Evolutionary conservation across 2,797 vertebrate genomes (phyloP).

Genomic region (Urophycis tenuis): DNA sequence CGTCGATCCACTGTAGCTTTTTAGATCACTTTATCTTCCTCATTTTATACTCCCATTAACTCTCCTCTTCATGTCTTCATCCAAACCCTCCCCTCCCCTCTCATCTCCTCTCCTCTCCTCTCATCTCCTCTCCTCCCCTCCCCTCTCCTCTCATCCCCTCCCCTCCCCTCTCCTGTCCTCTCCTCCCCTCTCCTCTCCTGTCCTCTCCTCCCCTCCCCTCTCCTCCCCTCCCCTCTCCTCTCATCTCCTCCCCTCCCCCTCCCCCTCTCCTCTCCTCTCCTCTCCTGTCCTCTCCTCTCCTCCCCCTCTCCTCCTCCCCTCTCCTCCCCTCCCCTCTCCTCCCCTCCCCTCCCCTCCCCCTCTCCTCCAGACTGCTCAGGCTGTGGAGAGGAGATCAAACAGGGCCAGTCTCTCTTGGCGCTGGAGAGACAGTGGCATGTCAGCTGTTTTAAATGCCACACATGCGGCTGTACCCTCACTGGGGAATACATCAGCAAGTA

Average conservation of each 20-base stretch:
- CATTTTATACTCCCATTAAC: not conserved
- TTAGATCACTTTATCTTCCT: not conserved
- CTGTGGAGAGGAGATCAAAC: conserved; percentile 91
- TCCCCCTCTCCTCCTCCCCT: not conserved
- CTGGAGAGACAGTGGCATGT: conserved; percentile 96
- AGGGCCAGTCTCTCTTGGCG: conserved; percentile 90
- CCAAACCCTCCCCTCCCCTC: not conserved
- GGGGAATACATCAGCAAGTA: conserved; percentile 99
- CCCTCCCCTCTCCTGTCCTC: not conserved
- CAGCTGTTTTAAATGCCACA: conserved; percentile 93
- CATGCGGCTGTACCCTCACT: conserved; percentile 82
- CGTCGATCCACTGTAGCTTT: not conserved
- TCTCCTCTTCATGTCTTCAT: not conserved
- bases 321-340: not conserved
- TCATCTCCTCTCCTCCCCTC: not conserved
- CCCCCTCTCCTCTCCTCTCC: conserved; percentile 2
- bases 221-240: not conserved
- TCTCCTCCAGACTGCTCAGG: conserved; percentile 80
- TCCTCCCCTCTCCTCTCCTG: not conserved
- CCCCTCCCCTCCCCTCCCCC: not conserved
- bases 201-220: not conserved
- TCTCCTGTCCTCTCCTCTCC: not conserved
- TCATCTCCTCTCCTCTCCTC: not conserved
- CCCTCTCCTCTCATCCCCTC: not conserved
- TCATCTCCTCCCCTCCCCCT: not conserved